A percentile compares a stretch with the other conserved stretches of the same genome.
These are phyloP conservation scores for Epinephelus awoara DNA, from an alignment of 2,797 vertebrate genomes.

Conservation along the genomic window DNA sequence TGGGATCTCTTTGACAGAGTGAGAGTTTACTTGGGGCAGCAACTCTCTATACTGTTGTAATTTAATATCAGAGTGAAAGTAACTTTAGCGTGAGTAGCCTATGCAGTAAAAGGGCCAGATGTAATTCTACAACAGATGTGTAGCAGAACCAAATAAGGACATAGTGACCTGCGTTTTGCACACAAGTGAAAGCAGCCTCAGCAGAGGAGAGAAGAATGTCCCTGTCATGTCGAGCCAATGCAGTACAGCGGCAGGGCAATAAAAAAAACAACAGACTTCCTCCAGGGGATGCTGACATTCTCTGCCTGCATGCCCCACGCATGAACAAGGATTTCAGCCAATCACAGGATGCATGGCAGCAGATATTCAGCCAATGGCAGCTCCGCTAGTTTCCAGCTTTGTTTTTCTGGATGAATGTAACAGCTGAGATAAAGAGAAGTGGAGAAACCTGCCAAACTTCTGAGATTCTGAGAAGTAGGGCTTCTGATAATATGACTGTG, in stretches of 20 bases:
- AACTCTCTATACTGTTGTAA: too few relatives aligned
- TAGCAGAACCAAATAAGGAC: neutral
- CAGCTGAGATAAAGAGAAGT: neutral
- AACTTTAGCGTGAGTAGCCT: neutral
- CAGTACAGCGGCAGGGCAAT: neutral
- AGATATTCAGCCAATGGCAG: conserved; percentile 46
- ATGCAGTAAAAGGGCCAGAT: too few relatives aligned
- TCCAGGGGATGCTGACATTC: conserved; percentile 24
- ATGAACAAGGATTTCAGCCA: conserved; percentile 57
- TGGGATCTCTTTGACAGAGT: too few relatives aligned
- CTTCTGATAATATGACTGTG: too few relatives aligned
- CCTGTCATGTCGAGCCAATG: neutral
- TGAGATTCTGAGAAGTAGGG: neutral
- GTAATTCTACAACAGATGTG: neutral
- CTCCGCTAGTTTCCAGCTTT: neutral
- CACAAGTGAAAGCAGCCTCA: conserved; percentile 4
- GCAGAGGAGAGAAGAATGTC: neutral
- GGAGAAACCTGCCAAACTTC: conserved; percentile 5
- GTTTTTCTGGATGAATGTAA: neutral
- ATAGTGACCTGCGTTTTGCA: neutral
- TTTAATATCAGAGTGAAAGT: too few relatives aligned
- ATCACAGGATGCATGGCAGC: conserved; percentile 46
- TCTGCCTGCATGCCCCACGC: conserved; percentile 41
- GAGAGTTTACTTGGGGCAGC: too few relatives aligned
- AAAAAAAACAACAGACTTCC: conserved; percentile 9